Conservation (phyloP, 2,797 vertebrate species). For the Spinibarbus caldwelli region DNA sequence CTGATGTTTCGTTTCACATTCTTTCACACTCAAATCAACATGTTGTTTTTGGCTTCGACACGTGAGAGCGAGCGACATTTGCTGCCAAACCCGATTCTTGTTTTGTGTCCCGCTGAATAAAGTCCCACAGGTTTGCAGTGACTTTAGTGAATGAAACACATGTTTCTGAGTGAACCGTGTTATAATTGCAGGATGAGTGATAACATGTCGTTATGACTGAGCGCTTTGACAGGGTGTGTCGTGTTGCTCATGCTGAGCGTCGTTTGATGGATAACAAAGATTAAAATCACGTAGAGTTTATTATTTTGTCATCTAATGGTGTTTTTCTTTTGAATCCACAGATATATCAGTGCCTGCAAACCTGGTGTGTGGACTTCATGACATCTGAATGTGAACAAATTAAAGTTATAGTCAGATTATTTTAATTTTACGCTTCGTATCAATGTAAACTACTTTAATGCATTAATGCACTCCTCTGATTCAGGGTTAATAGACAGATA, state of each 20-base stretch:
- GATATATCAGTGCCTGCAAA: constrained; percentile 88
- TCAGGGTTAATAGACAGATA: background rate
- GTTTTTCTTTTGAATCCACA: constrained; percentile 61
- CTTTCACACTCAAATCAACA: background rate
- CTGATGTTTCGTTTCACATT: too few species aligned
- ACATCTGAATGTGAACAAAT: constrained; percentile 64
- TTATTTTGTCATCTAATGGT: background rate
- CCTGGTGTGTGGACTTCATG: constrained; percentile 87
- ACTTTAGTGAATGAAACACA: too few species aligned
- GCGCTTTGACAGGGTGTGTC: background rate
- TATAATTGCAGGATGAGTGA: background rate
- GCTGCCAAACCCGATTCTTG: background rate
- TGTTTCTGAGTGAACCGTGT: background rate
- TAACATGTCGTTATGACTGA: background rate
- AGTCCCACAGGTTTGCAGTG: background rate
- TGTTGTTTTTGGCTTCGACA: background rate
- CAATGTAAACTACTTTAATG: background rate
- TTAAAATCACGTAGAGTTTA: background rate
- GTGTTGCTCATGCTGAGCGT: background rate
- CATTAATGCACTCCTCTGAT: background rate
- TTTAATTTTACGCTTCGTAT: background rate
- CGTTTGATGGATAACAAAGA: background rate
- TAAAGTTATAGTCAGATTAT: background rate
- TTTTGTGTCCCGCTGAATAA: background rate
- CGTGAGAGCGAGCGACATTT: background rate